Base-by-base conservation (phyloP, 2,888 invertebrate species). In the Caenorhabditis sp. region DNA sequence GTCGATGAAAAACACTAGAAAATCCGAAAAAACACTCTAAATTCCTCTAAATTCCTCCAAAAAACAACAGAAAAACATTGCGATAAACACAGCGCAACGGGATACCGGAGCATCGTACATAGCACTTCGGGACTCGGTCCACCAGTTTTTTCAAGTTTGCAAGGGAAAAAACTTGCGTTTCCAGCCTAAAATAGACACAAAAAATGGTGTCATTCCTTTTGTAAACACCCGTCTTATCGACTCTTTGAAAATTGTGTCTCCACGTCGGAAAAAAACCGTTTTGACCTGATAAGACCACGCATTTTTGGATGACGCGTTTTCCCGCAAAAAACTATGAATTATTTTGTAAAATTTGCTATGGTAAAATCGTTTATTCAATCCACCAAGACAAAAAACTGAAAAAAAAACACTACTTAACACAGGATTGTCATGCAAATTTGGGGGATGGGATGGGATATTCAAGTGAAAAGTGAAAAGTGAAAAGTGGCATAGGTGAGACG, bases 221-320 rank as follows among this genome's bases (percentile, higher is more conserved):
- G 32, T 74, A 65, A 65, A 74, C 58, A 72, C 8, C 37, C 5
- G 13, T 37, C 67, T 76, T 76, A 76, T 76, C 76, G 58, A n/a
- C 61, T 67, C 51, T 76, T 76, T 61, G 67, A 76, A 76, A 67
- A 61, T 67, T 76, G 76, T 76, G 67, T 51, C 37, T 60, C 67
- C 74, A 65, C 74, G 74, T 58, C 2, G 37, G 20, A 60, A 74
- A 65, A 50, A 40, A 50, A 24, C n/a, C n/a, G n/a, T n/a, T n/a
- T n/a, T n/a, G n/a, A n/a, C n/a, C n/a, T n/a, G 47, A 55, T 24
- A 20, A 47, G 37, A 51, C 6, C 62, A 47, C 3, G 44, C 35
- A 50, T 50, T 47, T 55, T 22, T 56, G 64, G n/a, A n/a, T n/a
- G n/a, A n/a, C n/a, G n/a, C n/a, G n/a, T n/a, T n/a, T n/a, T n/a